Base-by-base conservation (phyloP, 2,888 invertebrate genomes). In the Nemotelus pantherinus region DNA sequence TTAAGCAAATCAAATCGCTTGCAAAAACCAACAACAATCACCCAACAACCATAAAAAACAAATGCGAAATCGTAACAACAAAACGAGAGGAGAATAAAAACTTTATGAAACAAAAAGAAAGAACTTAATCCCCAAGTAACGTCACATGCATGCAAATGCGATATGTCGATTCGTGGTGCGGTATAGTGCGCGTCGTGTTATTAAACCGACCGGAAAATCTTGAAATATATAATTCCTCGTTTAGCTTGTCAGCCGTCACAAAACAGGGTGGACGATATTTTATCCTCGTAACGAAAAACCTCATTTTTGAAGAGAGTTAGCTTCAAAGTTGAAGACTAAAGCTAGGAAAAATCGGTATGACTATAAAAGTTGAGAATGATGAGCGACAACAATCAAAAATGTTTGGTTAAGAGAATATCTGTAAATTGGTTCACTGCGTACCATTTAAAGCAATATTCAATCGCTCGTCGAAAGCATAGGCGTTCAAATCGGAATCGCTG, bases 131-230 rank as follows among this genome's bases (percentile, higher is more conserved):
- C 45, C 10, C 41, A 53, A 44, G 10, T 58, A 58, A 65, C 76
- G 65, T 76, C 76, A 76, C 76, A 76, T 76, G 76, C 76, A 76
- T 76, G 76, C 76, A 76, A 76, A 76, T 76, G 76, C 55, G 76
- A 76, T 25, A 25, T 25, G 53, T 47, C 63, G 48, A 60, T 48
- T 70, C 55, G 70, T 43, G 41, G 41, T 9, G 43, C n/a, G 70
- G 39, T 50, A 53, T 68, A 57, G 48, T 48, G 70, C 70, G 63
- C 63, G 57, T 39, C 74, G 50, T 39, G 50, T 50, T 43, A 65
- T 25, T 53, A 64, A 65, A 48, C 65, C 65, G 76, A 63, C 74
- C 76, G 76, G 57, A 53, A 76, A 76, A 65, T 67, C 64, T 76
- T 48, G 63, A 60, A 74, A 63, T 60, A 48, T 60, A 74, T 74